Conservation (phyloP, 2,113 vertebrate species). For the Mesitornis unicolor region DNA sequence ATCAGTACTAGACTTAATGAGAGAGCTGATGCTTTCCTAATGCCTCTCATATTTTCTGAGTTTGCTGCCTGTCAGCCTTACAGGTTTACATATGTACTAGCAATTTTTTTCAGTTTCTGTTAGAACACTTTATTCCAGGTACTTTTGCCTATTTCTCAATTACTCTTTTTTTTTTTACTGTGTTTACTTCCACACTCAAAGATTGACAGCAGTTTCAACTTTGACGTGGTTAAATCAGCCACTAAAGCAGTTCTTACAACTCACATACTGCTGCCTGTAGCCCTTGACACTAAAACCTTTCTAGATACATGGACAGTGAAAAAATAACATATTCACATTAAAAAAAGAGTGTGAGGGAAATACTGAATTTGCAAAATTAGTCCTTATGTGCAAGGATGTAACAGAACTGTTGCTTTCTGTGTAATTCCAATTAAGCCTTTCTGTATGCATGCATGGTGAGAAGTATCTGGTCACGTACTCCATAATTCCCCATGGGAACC, state of each 20-base stretch:
- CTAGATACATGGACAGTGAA: background rate
- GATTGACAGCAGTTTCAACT: background rate
- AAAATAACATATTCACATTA: background rate
- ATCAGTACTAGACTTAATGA: background rate
- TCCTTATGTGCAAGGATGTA: background rate
- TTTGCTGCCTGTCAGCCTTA: background rate
- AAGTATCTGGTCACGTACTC: background rate
- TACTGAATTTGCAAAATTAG: background rate
- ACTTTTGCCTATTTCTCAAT: background rate
- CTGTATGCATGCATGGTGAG: background rate
- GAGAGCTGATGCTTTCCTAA: background rate
- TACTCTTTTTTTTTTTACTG: background rate
- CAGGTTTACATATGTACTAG: background rate
- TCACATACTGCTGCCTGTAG: background rate
- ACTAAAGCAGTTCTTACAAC: background rate
- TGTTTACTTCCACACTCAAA: background rate
- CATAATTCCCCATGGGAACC: background rate
- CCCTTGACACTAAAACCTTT: background rate
- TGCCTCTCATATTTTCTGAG: background rate
- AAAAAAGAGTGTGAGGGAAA: background rate
- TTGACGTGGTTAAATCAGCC: background rate
- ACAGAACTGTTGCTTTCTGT: background rate
- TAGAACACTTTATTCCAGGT: background rate
- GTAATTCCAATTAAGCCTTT: background rate
- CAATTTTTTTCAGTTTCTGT: background rate